These are phyloP conservation scores for Heterohyrax brucei DNA, from an alignment of 2,797 vertebrate species.

Conservation along the genomic window DNA sequence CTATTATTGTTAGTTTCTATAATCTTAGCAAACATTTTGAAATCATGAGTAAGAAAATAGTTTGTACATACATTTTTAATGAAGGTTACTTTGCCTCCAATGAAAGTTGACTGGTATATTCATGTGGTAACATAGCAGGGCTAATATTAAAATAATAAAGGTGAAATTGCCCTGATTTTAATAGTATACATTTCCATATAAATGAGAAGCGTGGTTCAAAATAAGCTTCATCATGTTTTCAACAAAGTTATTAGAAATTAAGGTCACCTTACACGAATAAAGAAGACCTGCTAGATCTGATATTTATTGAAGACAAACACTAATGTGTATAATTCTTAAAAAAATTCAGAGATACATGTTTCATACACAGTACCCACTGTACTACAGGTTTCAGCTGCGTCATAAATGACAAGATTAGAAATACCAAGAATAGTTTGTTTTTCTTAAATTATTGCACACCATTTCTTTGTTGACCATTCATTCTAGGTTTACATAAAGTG, in stretches of 20 bases:
- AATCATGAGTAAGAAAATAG: constrained; percentile 32
- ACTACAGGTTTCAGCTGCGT: no score
- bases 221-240: constrained; percentile 55
- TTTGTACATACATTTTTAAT: constrained; percentile 44
- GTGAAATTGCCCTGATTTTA: constrained; percentile 63
- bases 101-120: neutral
- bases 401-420: no score
- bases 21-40: constrained; percentile 56
- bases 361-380: neutral
- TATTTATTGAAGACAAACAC: constrained; percentile 20
- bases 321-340: constrained; percentile 11
- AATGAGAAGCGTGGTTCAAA: constrained; percentile 54
- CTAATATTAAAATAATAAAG: constrained; percentile 45
- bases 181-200: constrained; percentile 51
- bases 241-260: constrained; percentile 45
- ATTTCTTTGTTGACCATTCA: neutral
- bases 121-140: neutral
- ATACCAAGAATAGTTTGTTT: no score
- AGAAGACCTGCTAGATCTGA: neutral
- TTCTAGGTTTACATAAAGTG: constrained; percentile 10
- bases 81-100: neutral
- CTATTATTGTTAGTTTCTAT: neutral
- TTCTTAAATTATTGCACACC: no score
- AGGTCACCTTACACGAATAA: constrained; percentile 18
- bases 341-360: neutral